Conservation (phyloP, 2,113 vertebrate genomes). For the Etheostoma cragini region DNA sequence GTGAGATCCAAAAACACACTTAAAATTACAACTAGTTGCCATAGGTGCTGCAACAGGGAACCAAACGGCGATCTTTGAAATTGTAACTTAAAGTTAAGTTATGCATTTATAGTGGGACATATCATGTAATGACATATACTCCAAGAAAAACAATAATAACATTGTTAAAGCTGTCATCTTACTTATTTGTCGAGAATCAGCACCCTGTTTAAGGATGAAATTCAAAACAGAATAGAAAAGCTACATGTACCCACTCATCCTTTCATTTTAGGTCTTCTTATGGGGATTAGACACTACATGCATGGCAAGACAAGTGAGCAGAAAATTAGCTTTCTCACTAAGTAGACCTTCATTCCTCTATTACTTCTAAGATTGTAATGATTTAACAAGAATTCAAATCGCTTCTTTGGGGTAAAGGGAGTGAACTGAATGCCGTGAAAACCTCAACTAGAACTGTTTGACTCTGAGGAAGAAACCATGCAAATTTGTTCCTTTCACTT, state of each 20-base stretch:
- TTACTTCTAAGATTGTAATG: constrained; percentile 31
- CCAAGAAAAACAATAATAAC: neutral
- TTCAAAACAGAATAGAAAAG: constrained; percentile 31
- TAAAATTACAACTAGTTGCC: no score
- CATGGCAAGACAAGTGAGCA: constrained; percentile 36
- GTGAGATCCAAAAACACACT: no score
- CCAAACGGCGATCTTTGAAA: no score
- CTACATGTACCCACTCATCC: constrained; percentile 14
- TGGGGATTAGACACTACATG: constrained; percentile 33
- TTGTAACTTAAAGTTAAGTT: no score
- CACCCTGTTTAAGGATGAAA: constrained; percentile 2
- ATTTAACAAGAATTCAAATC: constrained; percentile 47
- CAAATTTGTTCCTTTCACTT: constrained; percentile 53
- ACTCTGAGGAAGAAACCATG: constrained; percentile 50
- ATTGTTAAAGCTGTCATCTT: constrained; percentile 15
- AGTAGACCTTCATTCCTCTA: constrained; percentile 23
- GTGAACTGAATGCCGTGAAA: constrained; percentile 45
- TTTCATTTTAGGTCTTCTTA: constrained; percentile 22
- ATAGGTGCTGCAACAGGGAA: no score
- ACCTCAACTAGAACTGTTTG: constrained; percentile 49
- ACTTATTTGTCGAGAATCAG: constrained; percentile 1
- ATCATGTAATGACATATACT: no score
- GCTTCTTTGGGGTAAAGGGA: neutral
- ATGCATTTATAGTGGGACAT: neutral
- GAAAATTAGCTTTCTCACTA: constrained; percentile 33